Percentiles rank a stretch among this genome's conserved stretches.
Conservation (phyloP, 2,888 invertebrate species). For the Osedax fenrisi region DNA sequence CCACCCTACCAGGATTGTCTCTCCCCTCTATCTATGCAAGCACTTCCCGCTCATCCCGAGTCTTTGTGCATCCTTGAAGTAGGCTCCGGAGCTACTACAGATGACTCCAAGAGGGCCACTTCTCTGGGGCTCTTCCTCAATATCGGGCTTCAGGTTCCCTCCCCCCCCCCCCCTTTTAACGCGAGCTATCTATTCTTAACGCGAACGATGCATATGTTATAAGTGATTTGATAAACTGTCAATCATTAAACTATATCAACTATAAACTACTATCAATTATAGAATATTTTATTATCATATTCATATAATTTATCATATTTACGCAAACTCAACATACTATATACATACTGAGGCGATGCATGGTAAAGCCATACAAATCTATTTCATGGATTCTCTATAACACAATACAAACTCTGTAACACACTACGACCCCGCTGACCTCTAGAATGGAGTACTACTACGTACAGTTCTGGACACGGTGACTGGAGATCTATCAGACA, state of each 20-base stretch:
- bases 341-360: no score
- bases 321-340: no score
- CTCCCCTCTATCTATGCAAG: conserved; percentile 87
- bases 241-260: background rate
- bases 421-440: no score
- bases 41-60: conserved; percentile 85
- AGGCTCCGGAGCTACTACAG: conserved; percentile 57
- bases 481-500: conserved; percentile 89
- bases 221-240: background rate
- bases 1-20: conserved; percentile 66
- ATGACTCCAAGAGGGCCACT: conserved; percentile 52
- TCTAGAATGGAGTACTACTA: conserved; percentile 79
- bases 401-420: no score
- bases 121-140: conserved; percentile 76
- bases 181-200: no score
- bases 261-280: background rate
- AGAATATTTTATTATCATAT: background rate
- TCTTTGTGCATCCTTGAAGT: conserved; percentile 85
- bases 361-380: no score
- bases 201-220: background rate
- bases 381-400: no score
- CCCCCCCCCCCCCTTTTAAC: no score
- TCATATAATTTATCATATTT: background rate
- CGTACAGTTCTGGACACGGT: conserved; percentile 86
- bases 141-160: conserved; percentile 74